Evolutionary conservation across 2,797 vertebrate genomes (phyloP), one percentile per base, ranked within the genome.

Genomic region (Podarcis lilfordi): DNA sequence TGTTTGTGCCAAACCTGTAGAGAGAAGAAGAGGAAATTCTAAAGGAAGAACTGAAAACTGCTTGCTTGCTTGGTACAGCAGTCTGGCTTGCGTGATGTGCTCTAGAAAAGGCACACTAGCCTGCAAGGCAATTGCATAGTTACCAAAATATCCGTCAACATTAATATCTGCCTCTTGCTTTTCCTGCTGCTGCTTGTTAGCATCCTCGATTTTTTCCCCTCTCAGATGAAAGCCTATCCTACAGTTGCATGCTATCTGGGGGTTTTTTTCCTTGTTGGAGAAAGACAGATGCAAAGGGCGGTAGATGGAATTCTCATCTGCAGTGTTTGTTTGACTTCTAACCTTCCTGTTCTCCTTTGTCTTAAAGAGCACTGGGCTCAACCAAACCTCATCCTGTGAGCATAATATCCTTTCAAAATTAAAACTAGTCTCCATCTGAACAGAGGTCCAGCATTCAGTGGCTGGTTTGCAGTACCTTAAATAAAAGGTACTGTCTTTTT

Each of bases 251-350:
- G 85, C 80, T 92, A 86, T 82, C 0, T 50, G 50, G 50, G 11
- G 11, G 1, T 91, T 84, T 92, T 61, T 61, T 61, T 61, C 0
- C n/a, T 35, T 72, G 17, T 81, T 82, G 85, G 59, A 94, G 88
- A 86, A 95, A 84, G 1, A 74, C 69, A 91, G 87, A 91, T 94
- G 89, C 86, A 89, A 92, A 84, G 79, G 92, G 86, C 21, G 21
- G 40, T 29, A 6, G 66, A 61, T 50, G 80, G 43, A 55, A 64
- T 72, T 71, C 11, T 50, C 15, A 32, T 78, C 23, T 72, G 91
- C 80, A 93, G 89, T 85, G 82, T 92, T 86, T 32, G 35, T 76
- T 92, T 93, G 92, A 86, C 90, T 95, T 95, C 89, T 80, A 86
- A 55, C 13, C 86, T 88, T 81, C 55, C 50, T 29, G 15, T 40